Conservation (phyloP, 2,113 vertebrate species). For the Bettongia penicillata region DNA sequence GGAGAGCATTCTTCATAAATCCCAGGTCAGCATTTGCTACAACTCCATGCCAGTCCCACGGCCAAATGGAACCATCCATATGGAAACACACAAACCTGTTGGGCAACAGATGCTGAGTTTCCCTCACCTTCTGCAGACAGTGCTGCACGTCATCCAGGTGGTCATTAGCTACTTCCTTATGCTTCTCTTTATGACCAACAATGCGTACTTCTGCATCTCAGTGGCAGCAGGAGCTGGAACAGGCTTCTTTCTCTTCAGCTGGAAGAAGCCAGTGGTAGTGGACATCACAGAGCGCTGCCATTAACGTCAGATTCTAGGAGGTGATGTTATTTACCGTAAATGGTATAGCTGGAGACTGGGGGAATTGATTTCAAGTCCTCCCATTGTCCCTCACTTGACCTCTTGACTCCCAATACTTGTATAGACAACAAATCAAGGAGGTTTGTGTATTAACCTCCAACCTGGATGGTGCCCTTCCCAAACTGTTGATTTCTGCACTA, state of each 20-base stretch:
- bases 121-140: slow-evolving; percentile 93
- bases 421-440: slow-evolving; percentile 61
- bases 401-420: slow-evolving; percentile 43
- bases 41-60: slow-evolving; percentile 99
- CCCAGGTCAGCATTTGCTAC: slow-evolving; percentile 98
- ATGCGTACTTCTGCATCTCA: slow-evolving; percentile 96
- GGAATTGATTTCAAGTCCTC: slow-evolving; percentile 46
- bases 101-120: slow-evolving; percentile 97
- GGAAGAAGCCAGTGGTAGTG: slow-evolving; percentile 97
- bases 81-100: slow-evolving; percentile 99
- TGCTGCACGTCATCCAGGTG: slow-evolving; percentile 95
- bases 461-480: slow-evolving; percentile 27
- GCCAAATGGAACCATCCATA: slow-evolving; percentile 93
- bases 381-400: slow-evolving; percentile 62
- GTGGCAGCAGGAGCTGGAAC: slow-evolving; percentile 92
- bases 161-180: slow-evolving; percentile 98
- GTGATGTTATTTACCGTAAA: slow-evolving; percentile 57
- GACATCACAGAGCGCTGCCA: slow-evolving; percentile 99
- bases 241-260: slow-evolving; percentile 99
- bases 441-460: slow-evolving; percentile 62
- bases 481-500: slow-evolving; percentile 19
- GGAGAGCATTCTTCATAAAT: slow-evolving; percentile 93
- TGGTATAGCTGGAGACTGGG: slow-evolving; percentile 59
- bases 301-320: slow-evolving; percentile 71
- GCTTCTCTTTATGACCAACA: slow-evolving; percentile 99